Evolutionary conservation across 1,140 invertebrate species (phyloP).

Genomic region (Pemphigus obesinymphae): DNA sequence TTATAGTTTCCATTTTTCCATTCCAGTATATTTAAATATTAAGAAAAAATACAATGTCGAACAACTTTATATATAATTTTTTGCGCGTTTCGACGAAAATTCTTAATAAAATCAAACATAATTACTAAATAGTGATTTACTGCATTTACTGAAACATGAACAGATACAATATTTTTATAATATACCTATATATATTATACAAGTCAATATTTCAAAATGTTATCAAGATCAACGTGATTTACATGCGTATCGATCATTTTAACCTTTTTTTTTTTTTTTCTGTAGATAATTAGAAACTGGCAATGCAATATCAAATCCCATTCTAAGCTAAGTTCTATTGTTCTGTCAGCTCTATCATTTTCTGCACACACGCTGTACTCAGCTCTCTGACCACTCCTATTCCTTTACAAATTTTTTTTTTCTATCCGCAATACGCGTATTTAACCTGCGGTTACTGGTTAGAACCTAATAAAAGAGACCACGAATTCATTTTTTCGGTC

Average conservation of each 20-base stretch:
- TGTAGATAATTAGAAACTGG: constrained; percentile 22
- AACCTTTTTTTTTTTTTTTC: background rate
- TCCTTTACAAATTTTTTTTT: constrained; percentile 12
- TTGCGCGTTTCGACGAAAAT: too few species aligned
- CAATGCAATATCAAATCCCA: constrained; percentile 15
- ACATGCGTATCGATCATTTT: background rate
- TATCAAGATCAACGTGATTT: constrained; percentile 8
- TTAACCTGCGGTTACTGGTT: constrained; percentile 36
- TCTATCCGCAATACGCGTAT: background rate
- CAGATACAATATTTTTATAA: too few species aligned
- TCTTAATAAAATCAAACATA: too few species aligned
- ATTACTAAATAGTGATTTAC: too few species aligned
- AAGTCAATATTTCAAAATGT: background rate
- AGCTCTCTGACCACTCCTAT: background rate
- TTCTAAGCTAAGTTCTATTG: constrained; percentile 9
- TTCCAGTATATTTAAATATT: too few species aligned
- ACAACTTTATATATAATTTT: too few species aligned
- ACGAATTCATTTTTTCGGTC: constrained; percentile 4
- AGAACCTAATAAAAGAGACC: background rate
- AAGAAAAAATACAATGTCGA: too few species aligned
- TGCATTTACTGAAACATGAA: too few species aligned
- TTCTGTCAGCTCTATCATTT: constrained; percentile 10
- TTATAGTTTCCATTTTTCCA: too few species aligned
- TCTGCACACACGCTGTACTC: background rate
- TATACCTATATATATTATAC: too few species aligned